phyloP scores from a whole-genome alignment of 2,113 vertebrate genomes.

The Hemichromis elongatus region DNA sequence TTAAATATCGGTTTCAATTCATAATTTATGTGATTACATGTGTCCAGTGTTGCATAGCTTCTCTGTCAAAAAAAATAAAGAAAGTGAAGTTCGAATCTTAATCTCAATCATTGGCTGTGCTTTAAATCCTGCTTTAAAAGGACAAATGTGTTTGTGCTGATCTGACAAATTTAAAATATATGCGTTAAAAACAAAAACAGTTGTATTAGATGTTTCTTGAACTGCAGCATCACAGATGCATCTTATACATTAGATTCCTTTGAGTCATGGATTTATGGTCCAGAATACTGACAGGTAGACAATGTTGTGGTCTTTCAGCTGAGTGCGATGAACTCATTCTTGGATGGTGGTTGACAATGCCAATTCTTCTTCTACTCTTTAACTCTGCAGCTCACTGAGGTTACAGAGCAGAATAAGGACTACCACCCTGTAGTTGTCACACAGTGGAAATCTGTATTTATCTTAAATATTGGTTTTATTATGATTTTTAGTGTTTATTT shows the following conservation, averaged over 20 bases:
- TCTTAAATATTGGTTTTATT: too few species aligned
- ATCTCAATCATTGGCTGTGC: background rate
- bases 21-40: background rate
- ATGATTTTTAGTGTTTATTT: too few species aligned
- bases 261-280: background rate
- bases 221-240: background rate
- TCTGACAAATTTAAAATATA: background rate
- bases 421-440: rapidly evolving
- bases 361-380: background rate
- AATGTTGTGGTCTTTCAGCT: background rate
- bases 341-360: background rate
- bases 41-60: background rate
- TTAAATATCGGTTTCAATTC: background rate
- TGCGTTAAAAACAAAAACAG: background rate
- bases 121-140: background rate
- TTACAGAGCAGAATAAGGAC: background rate
- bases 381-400: background rate
- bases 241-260: background rate
- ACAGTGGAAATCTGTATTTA: too few species aligned
- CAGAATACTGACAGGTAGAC: background rate
- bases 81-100: background rate
- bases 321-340: background rate
- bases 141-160: background rate
- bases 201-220: background rate
- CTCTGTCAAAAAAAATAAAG: background rate